phyloP scores from a whole-genome alignment of 1,140 invertebrate genomes.

The Globodera ellingtonae region DNA sequence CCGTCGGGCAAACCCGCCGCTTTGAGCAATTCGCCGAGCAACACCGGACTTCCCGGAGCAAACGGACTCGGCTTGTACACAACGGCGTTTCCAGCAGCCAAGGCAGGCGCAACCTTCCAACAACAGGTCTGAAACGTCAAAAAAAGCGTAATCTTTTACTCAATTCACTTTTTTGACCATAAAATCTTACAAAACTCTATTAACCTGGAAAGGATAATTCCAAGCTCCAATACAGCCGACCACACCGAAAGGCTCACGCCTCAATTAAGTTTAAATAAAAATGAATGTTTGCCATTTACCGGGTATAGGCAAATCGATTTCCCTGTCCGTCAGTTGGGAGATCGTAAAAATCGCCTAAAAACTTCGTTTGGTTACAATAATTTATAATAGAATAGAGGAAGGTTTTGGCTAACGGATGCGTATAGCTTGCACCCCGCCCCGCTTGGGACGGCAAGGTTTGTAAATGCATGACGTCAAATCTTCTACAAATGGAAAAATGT shows the following conservation, averaged over 20 bases:
- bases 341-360: slow-evolving; percentile 18
- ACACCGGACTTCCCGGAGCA: slow-evolving; percentile 69
- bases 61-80: slow-evolving; percentile 71
- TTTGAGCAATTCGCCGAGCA: slow-evolving; percentile 69
- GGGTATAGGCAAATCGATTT: slow-evolving; percentile 55
- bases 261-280: not conserved
- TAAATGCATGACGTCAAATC: too few species aligned
- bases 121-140: slow-evolving; percentile 69
- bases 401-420: too few species aligned
- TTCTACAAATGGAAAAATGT: too few species aligned
- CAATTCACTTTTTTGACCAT: slow-evolving; percentile 40
- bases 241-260: slow-evolving; percentile 70
- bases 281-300: not conserved
- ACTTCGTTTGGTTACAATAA: too few species aligned
- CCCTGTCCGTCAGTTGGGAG: slow-evolving; percentile 25
- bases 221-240: slow-evolving; percentile 68
- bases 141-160: slow-evolving; percentile 40
- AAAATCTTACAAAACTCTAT: not conserved
- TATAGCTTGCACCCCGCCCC: too few species aligned
- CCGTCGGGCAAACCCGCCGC: slow-evolving; percentile 70
- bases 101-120: slow-evolving; percentile 68
- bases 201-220: slow-evolving; percentile 70
- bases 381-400: too few species aligned
- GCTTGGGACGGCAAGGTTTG: too few species aligned
- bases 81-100: slow-evolving; percentile 70